A percentile compares a stretch with the other conserved stretches of the same genome.
Conservation (phyloP, 2,888 invertebrate genomes). For the Halictus ligatus region DNA sequence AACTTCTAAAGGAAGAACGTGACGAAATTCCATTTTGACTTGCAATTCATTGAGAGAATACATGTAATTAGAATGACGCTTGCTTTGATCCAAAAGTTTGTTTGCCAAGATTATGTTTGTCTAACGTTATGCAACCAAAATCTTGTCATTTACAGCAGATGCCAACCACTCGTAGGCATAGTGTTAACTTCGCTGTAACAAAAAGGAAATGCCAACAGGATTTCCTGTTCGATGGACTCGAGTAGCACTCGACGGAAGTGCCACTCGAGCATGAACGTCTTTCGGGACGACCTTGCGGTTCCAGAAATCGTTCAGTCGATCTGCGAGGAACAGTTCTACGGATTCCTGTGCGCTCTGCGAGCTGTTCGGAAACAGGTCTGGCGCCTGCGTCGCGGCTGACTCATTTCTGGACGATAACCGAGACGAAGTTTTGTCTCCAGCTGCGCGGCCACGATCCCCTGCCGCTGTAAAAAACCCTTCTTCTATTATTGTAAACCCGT, state of each 20-base stretch:
- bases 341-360: background rate
- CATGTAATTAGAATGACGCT: background rate
- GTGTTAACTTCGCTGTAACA: background rate
- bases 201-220: conserved; percentile 37
- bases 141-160: too few species aligned
- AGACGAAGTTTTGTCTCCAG: conserved; percentile 60
- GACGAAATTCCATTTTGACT: too few species aligned
- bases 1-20: too few species aligned
- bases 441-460: conserved; percentile 57
- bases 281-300: conserved; percentile 11
- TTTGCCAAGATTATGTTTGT: too few species aligned
- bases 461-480: conserved; percentile 56
- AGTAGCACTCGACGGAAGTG: conserved; percentile 60
- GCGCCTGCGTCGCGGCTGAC: conserved; percentile 34
- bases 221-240: conserved; percentile 57
- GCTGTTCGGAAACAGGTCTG: background rate
- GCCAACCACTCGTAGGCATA: too few species aligned
- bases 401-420: conserved; percentile 58
- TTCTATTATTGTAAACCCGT: conserved; percentile 66
- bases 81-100: background rate
- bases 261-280: conserved; percentile 55
- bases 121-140: background rate
- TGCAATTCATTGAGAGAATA: too few species aligned
- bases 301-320: background rate
- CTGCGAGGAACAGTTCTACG: conserved; percentile 17